Evolutionary conservation across 2,797 vertebrate genomes (phyloP), one percentile per base, ranked within the genome.

Genomic region (Galago senegalensis): DNA sequence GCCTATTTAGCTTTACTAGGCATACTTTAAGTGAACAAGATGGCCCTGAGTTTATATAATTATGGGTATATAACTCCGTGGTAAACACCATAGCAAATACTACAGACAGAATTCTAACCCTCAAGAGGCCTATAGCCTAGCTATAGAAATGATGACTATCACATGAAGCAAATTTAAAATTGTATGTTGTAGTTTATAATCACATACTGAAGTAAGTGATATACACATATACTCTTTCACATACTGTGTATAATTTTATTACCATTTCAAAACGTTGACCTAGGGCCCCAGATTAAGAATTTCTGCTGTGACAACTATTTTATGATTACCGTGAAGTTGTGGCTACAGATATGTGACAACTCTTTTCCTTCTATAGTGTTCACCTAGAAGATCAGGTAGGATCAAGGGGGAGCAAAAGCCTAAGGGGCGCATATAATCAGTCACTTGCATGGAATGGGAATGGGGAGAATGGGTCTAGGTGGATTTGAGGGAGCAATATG

Each of bases 71-170:
- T 76, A 85, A 79, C n/a, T 95, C 79, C 37, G 25, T 88, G 77
- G 77, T 82, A 89, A 94, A 90, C 89, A 73, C 5, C 5, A 2
- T 73, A 58, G 49, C 16, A 85, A 37, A 87, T 65, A 79, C 37
- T 61, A 88, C 70, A 70, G 43, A 80, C 25, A 87, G 46, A 72
- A 77, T 65, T 60, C 60, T 65, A 75, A 58, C 58, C 84, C 67
- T 92, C 77, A 80, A 46, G 79, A 63, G 61, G n/a, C 72, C 76
- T 63, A 8, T 82, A 89, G 65, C 94, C 80, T 95, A 91, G 21
- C 49, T 61, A 5, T 70, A 93, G 70, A 92, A 82, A 80, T 65
- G 29, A 87, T 89, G 40, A 93, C 58, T 60, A 94, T 69, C 11
- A 82, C 23, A 7, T 67, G 21, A 77, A 89, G 13, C 46, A 61